These are phyloP conservation scores for Drosophila athabasca DNA, from an alignment of 1,140 invertebrate genomes.

Conservation along the genomic window DNA sequence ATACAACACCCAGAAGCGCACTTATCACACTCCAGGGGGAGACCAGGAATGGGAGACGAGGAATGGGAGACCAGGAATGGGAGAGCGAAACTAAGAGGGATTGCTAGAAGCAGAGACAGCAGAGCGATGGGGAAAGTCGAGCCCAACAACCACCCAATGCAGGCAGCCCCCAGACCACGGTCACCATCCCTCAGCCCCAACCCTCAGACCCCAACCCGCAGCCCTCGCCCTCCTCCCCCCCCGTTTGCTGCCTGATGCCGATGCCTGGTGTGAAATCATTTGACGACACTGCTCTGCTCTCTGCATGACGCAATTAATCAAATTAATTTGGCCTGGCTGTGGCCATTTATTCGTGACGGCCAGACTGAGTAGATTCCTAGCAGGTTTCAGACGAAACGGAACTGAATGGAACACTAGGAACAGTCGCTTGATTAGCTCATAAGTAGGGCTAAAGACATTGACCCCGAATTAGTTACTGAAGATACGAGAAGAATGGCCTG, in stretches of 20 bases:
- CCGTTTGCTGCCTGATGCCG: background rate
- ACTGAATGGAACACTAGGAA: background rate
- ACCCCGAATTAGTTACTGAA: constrained; percentile 23
- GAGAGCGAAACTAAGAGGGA: background rate
- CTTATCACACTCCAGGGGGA: constrained; percentile 68
- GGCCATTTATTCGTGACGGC: constrained; percentile 39
- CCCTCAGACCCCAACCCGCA: background rate
- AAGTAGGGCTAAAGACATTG: constrained; percentile 41
- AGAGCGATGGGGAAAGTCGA: constrained; percentile 38
- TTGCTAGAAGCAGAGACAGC: constrained; percentile 13
- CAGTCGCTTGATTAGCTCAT: constrained; percentile 47
- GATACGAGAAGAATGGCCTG: too few relatives aligned
- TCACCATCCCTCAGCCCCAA: background rate
- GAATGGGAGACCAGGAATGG: background rate
- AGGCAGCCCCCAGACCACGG: too few relatives aligned
- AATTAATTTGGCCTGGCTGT: constrained; percentile 56
- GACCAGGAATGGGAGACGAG: background rate
- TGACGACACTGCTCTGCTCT: constrained; percentile 64
- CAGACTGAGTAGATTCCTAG: constrained; percentile 29
- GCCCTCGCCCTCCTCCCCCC: too few relatives aligned
- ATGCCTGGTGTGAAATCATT: constrained; percentile 72
- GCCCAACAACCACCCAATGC: background rate
- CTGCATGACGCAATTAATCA: constrained; percentile 76
- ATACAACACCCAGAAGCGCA: constrained; percentile 67
- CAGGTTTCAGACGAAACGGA: constrained; percentile 11